phyloP scores from a whole-genome alignment of 2,797 vertebrate species.

The Rhodeus uyekii region DNA sequence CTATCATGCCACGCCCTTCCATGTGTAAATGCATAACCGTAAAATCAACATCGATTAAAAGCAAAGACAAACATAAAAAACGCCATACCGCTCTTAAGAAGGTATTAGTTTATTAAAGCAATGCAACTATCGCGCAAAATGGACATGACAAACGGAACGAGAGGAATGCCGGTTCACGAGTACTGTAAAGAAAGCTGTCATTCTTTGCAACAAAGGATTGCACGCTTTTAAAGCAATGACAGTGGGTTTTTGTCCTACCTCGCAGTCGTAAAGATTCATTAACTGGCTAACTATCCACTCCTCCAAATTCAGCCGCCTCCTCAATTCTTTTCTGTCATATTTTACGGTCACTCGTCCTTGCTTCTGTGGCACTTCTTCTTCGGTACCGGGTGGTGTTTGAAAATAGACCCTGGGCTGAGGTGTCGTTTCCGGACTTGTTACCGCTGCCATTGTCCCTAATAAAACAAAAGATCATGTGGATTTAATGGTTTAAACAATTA shows the following conservation, averaged over 20 bases:
- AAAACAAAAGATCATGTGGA: slow-evolving; percentile 16
- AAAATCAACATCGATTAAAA: slow-evolving; percentile 4
- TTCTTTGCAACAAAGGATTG: slow-evolving; percentile 48
- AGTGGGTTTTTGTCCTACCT: slow-evolving; percentile 68
- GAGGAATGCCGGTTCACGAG: slow-evolving; percentile 11
- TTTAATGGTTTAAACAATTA: slow-evolving; percentile 27
- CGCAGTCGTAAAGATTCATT: slow-evolving; percentile 84
- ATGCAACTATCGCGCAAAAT: background rate
- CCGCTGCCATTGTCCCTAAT: slow-evolving; percentile 62
- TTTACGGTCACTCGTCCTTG: slow-evolving; percentile 88
- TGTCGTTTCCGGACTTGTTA: slow-evolving; percentile 65
- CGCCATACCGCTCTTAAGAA: background rate
- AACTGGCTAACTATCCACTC: slow-evolving; percentile 90
- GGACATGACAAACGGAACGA: slow-evolving; percentile 8
- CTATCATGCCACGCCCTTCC: slow-evolving; percentile 56
- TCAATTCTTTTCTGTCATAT: slow-evolving; percentile 87
- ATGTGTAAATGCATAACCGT: background rate
- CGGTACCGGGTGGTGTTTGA: slow-evolving; percentile 64
- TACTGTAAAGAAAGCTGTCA: slow-evolving; percentile 16
- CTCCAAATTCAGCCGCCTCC: slow-evolving; percentile 83
- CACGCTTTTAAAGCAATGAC: slow-evolving; percentile 13
- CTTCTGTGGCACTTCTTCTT: slow-evolving; percentile 73
- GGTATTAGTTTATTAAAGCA: background rate
- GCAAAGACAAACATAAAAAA: background rate
- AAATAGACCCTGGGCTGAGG: slow-evolving; percentile 67